Evolutionary conservation across 2,113 vertebrate genomes (phyloP).

Genomic region (Ovis canadensis): DNA sequence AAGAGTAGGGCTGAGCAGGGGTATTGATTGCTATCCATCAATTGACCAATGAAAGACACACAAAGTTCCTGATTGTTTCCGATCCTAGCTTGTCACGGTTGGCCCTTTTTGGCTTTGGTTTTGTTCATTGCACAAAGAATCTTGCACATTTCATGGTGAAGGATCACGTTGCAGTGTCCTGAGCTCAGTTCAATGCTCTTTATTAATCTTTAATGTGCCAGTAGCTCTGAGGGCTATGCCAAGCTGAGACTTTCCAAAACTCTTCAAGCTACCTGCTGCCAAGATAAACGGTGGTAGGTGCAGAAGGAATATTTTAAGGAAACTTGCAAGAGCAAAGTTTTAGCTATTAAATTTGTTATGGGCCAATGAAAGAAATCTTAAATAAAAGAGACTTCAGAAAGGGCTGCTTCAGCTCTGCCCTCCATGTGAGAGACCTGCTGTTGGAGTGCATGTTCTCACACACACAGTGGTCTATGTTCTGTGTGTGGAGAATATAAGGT

Average conservation of each 20-base stretch:
- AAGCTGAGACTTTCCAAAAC: constrained; percentile 63
- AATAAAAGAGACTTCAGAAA: constrained; percentile 52
- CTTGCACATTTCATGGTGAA: constrained; percentile 62
- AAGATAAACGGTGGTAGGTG: constrained; percentile 71
- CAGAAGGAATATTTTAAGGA: constrained; percentile 70
- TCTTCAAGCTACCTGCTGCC: constrained; percentile 59
- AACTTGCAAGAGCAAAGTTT: constrained; percentile 64
- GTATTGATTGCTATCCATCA: constrained; percentile 17
- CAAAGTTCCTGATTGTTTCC: constrained; percentile 39
- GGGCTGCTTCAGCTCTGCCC: not conserved
- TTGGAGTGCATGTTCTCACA: not conserved
- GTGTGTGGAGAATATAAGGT: not conserved
- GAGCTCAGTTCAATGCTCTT: constrained; percentile 69
- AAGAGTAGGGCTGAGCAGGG: not conserved
- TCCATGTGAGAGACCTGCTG: not conserved
- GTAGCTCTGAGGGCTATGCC: constrained; percentile 67
- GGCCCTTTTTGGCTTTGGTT: constrained; percentile 48
- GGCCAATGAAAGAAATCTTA: constrained; percentile 65
- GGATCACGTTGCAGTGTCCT: constrained; percentile 62
- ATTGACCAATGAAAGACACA: not conserved
- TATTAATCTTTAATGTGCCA: constrained; percentile 74
- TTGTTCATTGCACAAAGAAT: constrained; percentile 64
- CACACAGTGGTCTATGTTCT: not conserved
- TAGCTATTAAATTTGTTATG: constrained; percentile 50
- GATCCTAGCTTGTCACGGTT: not conserved